phyloP scores from a whole-genome alignment of 2,888 invertebrate species.

The Lepidochrysops patricia region DNA sequence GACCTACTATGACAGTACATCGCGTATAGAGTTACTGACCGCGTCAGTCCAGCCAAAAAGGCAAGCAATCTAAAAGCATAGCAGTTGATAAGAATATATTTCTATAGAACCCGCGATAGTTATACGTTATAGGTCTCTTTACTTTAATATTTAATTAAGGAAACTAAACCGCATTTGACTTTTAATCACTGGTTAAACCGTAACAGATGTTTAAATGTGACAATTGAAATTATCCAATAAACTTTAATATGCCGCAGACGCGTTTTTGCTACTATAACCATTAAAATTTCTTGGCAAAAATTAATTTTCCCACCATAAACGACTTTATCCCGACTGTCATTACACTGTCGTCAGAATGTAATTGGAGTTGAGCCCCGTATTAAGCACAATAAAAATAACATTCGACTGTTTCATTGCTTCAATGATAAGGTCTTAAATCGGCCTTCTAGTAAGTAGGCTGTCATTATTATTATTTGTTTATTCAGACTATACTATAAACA shows the following conservation, averaged over 20 bases:
- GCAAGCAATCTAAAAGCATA: too few species aligned
- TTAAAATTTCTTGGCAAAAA: background rate
- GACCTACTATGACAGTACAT: too few species aligned
- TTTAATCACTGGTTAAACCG: background rate
- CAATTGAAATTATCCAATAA: background rate
- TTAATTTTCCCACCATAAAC: background rate
- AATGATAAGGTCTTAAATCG: background rate
- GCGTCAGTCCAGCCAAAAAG: too few species aligned
- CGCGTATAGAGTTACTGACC: too few species aligned
- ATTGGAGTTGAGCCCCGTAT: background rate
- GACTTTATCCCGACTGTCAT: background rate
- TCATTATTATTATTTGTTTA: too few species aligned
- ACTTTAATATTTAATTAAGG: too few species aligned
- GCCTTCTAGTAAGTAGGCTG: background rate
- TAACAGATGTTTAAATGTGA: background rate
- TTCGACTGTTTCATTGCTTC: background rate
- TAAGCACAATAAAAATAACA: background rate
- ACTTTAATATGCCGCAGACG: background rate
- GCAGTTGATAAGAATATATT: too few species aligned
- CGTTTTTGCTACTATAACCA: background rate
- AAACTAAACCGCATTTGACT: too few species aligned
- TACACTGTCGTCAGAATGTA: background rate
- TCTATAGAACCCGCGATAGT: too few species aligned
- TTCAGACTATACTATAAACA: too few species aligned
- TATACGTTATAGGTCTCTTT: too few species aligned